Evolutionary conservation across 2,113 vertebrate genomes (phyloP), one percentile per base, ranked within the genome.

Genomic region (Bubalus kerabau): DNA sequence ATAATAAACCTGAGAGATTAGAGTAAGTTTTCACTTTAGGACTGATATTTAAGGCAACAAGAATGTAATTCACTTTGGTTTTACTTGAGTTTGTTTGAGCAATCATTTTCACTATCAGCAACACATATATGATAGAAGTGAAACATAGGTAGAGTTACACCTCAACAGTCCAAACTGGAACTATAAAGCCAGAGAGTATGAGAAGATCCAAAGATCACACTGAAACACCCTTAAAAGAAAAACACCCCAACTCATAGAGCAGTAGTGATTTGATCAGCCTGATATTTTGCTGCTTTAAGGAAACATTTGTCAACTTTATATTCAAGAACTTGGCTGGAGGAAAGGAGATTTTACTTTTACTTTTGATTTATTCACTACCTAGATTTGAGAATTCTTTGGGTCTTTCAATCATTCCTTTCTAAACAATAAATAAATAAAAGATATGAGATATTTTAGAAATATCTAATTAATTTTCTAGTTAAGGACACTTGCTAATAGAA

Each of bases 221-320:
- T 91, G 26, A 91, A 95, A 94, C 15, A 88, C 21, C 17, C 50
- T 62, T 96, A 43, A 88, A 80, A 89, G 96, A 90, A 57, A 86
- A 71, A 36, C 78, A 13, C 15, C 67, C 4, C 85, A 56, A 46
- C 36, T 93, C 30, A 71, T 48, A 76, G 94, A 91, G 3, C 43
- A 48, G 8, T 84, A 71, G 52, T 62, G 19, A 92, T 92, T 87
- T 67, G 7, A 81, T 36, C 23, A 89, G 26, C 32, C 17, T 64
- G 17, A 60, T 60, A 87, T 26, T 59, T 56, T 93, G 43, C 16
- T 87, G 40, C 28, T 80, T 89, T 92, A 89, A 96, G 80, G 24
- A 94, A 90, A 78, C 32, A 43, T 83, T 88, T 94, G 13, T 92
- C 43, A 92, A n/a, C 43, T 84, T 96, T 91, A 28, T 87, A 23